A percentile compares a stretch with the other conserved stretches of the same genome.
These are phyloP conservation scores for Melangyna quadrimaculata DNA, from an alignment of 2,888 invertebrate genomes.

Conservation along the genomic window DNA sequence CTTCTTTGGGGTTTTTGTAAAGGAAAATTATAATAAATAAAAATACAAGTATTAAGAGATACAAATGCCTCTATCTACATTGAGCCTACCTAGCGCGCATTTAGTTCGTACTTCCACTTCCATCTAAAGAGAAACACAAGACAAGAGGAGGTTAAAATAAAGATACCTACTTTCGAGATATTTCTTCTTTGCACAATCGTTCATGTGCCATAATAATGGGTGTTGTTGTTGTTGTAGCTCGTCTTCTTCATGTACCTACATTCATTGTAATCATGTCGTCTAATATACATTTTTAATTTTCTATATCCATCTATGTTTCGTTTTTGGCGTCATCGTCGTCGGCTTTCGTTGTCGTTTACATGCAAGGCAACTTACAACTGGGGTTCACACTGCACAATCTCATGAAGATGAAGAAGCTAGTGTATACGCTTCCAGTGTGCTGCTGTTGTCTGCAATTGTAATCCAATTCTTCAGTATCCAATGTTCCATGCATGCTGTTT, in stretches of 20 bases:
- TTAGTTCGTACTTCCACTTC: slow-evolving; percentile 13
- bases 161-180: slow-evolving; percentile 69
- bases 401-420: slow-evolving; percentile 22
- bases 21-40: slow-evolving; percentile 60
- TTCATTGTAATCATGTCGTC: slow-evolving; percentile 68
- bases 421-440: slow-evolving; percentile 33
- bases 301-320: slow-evolving; percentile 22
- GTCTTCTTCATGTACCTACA: slow-evolving; percentile 34
- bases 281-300: slow-evolving; percentile 46
- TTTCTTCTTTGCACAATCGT: slow-evolving; percentile 71
- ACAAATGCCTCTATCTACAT: slow-evolving; percentile 3
- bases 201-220: slow-evolving; percentile 66
- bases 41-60: slow-evolving; percentile 9
- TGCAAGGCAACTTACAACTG: slow-evolving; percentile 35
- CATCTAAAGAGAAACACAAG: slow-evolving; percentile 29
- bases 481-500: slow-evolving; percentile 27
- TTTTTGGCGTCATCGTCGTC: slow-evolving; percentile 30
- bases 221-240: slow-evolving; percentile 40
- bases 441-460: slow-evolving; percentile 52
- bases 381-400: slow-evolving; percentile 34
- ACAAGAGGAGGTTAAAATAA: slow-evolving; percentile 63
- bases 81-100: slow-evolving; percentile 18
- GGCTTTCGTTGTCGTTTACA: slow-evolving; percentile 7
- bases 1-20: slow-evolving; percentile 46
- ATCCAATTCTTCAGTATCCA: slow-evolving; percentile 63